Percentiles rank a stretch among this genome's conserved stretches.
Evolutionary conservation across 2,797 vertebrate species (phyloP).

Genomic region (Lacerta viridis): DNA sequence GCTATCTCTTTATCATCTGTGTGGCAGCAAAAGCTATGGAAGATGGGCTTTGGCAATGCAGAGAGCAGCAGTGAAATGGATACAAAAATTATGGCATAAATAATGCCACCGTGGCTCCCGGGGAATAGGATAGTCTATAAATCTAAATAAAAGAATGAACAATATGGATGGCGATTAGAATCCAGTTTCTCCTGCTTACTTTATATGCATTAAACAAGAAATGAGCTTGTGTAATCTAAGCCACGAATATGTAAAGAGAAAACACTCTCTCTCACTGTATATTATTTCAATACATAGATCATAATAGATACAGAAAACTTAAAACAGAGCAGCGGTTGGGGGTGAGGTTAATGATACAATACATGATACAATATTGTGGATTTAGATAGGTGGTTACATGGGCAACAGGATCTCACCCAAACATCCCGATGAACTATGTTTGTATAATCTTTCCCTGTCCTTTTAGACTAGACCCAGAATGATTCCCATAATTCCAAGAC

Average conservation of each 20-base stretch:
- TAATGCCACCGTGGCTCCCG: not conserved
- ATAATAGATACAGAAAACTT: not conserved
- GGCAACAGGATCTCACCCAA: not conserved
- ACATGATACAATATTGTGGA: not conserved
- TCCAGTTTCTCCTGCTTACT: conserved; percentile 24
- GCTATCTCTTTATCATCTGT: not conserved
- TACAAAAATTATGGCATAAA: conserved; percentile 10
- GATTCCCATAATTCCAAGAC: not conserved
- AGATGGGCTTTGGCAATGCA: not conserved
- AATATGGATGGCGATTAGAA: conserved; percentile 7
- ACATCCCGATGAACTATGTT: not conserved
- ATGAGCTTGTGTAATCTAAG: not conserved
- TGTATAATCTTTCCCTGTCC: not conserved
- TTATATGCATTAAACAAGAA: conserved; percentile 38
- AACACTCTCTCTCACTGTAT: not conserved
- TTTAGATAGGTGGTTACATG: not conserved
- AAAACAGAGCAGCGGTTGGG: not conserved
- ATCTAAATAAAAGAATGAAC: conserved; percentile 27
- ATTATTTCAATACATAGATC: conserved; percentile 5
- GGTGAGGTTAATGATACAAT: too few relatives aligned
- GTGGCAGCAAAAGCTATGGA: not conserved
- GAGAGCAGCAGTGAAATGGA: not conserved
- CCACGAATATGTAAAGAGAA: conserved; percentile 6
- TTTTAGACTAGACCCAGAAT: not conserved
- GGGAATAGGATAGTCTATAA: not conserved